These are phyloP conservation scores for Halcyon badia DNA, from an alignment of 2,797 vertebrate genomes.

Conservation along the genomic window DNA sequence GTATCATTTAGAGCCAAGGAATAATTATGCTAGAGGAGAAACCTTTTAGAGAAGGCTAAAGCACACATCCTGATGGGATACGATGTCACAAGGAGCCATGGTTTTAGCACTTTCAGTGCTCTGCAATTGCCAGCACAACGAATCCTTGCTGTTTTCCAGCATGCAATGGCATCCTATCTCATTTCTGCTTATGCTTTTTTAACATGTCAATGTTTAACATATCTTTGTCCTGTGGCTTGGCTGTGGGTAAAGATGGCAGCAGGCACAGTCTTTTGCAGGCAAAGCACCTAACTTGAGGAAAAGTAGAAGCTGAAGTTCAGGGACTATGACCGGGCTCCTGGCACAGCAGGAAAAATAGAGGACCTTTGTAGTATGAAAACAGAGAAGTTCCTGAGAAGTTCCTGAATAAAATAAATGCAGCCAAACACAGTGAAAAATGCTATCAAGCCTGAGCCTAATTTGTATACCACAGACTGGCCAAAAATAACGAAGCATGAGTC, in stretches of 20 bases:
- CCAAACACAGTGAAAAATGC: background rate
- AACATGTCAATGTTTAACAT: background rate
- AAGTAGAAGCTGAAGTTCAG: background rate
- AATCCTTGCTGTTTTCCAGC: background rate
- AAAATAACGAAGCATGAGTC: background rate
- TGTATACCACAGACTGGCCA: background rate
- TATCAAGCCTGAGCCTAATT: background rate
- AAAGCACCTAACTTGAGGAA: background rate
- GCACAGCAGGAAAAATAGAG: background rate
- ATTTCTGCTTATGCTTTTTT: background rate
- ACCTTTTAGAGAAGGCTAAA: background rate
- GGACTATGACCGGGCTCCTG: background rate
- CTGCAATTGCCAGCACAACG: background rate
- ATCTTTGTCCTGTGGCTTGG: background rate
- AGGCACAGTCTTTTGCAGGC: background rate
- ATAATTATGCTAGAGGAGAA: background rate
- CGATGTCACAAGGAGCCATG: fast-evolving
- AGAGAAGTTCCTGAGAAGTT: background rate
- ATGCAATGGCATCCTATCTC: fast-evolving
- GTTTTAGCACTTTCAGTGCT: background rate
- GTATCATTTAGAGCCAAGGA: background rate
- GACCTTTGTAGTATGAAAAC: background rate
- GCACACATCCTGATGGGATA: background rate
- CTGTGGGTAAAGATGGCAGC: background rate
- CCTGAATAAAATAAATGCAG: background rate